Evolutionary conservation across 1,140 invertebrate species (phyloP), one percentile per base, ranked within the genome.

Genomic region (Platorchestia sp.): DNA sequence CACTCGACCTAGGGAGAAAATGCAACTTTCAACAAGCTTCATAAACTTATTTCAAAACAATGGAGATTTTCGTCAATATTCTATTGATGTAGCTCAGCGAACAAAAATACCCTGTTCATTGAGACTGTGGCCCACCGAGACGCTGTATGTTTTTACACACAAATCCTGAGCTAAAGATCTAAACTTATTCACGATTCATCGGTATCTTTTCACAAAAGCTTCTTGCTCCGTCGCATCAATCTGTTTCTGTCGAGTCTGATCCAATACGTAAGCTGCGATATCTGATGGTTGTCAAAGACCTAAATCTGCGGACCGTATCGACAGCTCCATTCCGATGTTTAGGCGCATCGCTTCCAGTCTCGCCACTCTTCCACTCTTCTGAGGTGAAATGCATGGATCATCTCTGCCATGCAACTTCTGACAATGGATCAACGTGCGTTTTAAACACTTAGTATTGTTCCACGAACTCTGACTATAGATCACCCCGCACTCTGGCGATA

Each of bases 191-290:
- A 22, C 10, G 59, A 75, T 75, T 75, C 59, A 75, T 75, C 59
- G 59, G 59, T 36, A 75, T 75, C 59, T 75, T 75, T 75, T 22
- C 59, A 19, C 10, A 27, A 27, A 75, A 75, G 27, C 59, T 75
- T 75, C 59, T 75, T 75, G 59, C 59, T 75, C 10, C 27, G 59
- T 75, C 59, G 59, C 87, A 90, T 90, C 87, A 90, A 90, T 90
- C 87, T 90, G 87, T 90, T 90, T 90, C 87, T 90, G 41, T 90
- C 87, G 27, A 16, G 41, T 10, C 59, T 75, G 59, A 75, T 75
- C 59, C 59, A 3, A 75, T 36, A 75, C 59, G 59, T 75, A 75
- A 75, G 59, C 59, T 75, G 59, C 3, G 59, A 10, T 75, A 75
- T 75, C 59, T 22, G 59, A 75, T 75, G 59, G 59, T 75, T 75